Percentiles rank a stretch among this genome's conserved stretches.
Evolutionary conservation across 2,888 invertebrate species (phyloP).

Genomic region (Himalopsyche anomala): DNA sequence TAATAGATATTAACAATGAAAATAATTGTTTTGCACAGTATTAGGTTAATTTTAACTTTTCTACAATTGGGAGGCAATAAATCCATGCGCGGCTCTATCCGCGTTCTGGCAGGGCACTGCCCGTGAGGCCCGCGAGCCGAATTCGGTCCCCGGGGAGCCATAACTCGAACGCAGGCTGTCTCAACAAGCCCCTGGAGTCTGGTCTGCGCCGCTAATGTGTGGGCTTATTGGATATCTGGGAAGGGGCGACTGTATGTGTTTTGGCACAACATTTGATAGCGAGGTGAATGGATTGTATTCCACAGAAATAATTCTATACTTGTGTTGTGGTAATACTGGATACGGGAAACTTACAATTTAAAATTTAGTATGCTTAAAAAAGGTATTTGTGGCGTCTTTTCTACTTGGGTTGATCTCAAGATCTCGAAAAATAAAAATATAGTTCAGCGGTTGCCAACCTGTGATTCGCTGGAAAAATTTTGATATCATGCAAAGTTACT

Average conservation of each 20-base stretch:
- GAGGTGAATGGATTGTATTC: background rate
- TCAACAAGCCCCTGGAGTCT: conserved; percentile 38
- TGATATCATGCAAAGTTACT: no score
- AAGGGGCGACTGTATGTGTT: background rate
- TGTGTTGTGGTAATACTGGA: no score
- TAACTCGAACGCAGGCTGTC: conserved; percentile 40
- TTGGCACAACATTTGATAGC: background rate
- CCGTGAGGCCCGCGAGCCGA: conserved; percentile 38
- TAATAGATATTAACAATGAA: conserved; percentile 17
- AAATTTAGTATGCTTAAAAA: no score
- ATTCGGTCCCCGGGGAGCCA: background rate
- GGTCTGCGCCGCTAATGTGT: conserved; percentile 33
- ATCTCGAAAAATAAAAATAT: no score
- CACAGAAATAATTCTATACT: no score
- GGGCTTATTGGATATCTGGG: conserved; percentile 24
- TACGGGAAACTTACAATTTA: no score
- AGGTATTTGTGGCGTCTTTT: no score
- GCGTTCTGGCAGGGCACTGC: conserved; percentile 10
- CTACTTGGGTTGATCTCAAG: no score
- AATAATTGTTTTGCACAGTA: background rate
- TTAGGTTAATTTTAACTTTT: conserved; percentile 27
- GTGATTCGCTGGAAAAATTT: no score
- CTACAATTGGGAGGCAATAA: conserved; percentile 19
- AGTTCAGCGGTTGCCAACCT: no score
- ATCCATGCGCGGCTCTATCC: conserved; percentile 3